phyloP scores from a whole-genome alignment of 2,113 vertebrate genomes.

The Oenanthe oenanthe region DNA sequence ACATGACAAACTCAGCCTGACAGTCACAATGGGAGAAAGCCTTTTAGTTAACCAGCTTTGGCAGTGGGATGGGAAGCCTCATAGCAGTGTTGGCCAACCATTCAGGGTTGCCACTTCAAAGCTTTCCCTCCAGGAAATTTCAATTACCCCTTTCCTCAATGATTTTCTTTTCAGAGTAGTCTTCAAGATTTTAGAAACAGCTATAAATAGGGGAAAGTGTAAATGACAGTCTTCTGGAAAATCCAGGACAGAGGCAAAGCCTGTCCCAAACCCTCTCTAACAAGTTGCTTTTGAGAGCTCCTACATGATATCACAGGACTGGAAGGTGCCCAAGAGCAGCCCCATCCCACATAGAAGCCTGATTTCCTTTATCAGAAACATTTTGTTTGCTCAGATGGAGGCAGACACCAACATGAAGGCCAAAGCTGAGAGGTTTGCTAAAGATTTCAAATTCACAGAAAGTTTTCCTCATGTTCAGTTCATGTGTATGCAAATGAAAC shows the following conservation, averaged over 20 bases:
- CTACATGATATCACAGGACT: accelerated
- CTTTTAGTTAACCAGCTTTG: slow-evolving; percentile 29
- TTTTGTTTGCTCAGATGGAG: neutral
- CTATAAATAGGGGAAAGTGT: neutral
- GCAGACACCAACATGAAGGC: neutral
- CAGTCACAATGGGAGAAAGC: neutral
- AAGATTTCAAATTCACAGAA: neutral
- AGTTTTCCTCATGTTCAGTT: neutral
- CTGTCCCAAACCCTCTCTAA: neutral
- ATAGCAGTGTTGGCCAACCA: neutral
- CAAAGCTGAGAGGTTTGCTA: neutral
- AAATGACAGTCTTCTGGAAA: neutral
- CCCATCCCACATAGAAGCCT: neutral
- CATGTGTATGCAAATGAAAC: neutral
- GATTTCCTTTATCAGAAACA: neutral
- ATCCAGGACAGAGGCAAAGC: neutral
- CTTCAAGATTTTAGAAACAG: neutral
- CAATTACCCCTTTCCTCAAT: slow-evolving; percentile 1
- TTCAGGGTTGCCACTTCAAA: neutral
- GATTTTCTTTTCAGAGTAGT: neutral
- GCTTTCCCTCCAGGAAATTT: slow-evolving; percentile 14
- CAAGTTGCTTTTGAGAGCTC: neutral
- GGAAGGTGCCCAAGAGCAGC: neutral
- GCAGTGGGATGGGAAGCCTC: neutral
- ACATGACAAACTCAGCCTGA: slow-evolving; percentile 37